These are phyloP conservation scores for Syngnathus scovelli DNA, from an alignment of 2,113 vertebrate species.

Conservation along the genomic window DNA sequence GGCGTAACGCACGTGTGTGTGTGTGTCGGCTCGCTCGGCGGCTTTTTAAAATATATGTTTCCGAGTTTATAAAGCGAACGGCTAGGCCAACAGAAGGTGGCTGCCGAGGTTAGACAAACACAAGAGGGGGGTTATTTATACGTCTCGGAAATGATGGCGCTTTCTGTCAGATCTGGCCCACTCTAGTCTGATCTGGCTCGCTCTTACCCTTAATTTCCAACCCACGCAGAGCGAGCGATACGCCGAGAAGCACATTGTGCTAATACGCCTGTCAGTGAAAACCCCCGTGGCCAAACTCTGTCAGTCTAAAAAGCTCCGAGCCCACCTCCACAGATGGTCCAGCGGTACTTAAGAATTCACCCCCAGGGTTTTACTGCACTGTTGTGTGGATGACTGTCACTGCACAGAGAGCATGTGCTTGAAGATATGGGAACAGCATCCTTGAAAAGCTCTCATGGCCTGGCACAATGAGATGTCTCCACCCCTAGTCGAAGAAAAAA, in stretches of 20 bases:
- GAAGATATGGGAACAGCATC: constrained; percentile 72
- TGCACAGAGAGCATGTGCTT: constrained; percentile 70
- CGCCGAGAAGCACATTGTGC: constrained; percentile 42
- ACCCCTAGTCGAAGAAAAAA: constrained; percentile 58
- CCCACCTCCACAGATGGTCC: constrained; percentile 78
- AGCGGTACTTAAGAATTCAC: constrained; percentile 72
- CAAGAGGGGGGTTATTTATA: constrained; percentile 84
- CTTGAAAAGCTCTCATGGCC: constrained; percentile 62
- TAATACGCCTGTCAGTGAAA: constrained; percentile 56
- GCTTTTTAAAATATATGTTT: constrained; percentile 59
- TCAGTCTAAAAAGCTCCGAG: constrained; percentile 52
- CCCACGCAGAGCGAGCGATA: constrained; percentile 42
- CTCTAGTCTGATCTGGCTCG: constrained; percentile 49
- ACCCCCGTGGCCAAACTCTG: constrained; percentile 60
- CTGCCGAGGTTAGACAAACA: constrained; percentile 88
- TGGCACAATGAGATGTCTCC: constrained; percentile 63
- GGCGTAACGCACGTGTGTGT: constrained; percentile 28
- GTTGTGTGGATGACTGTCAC: constrained; percentile 70
- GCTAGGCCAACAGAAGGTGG: constrained; percentile 77
- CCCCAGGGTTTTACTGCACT: constrained; percentile 74
- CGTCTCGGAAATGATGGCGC: constrained; percentile 80
- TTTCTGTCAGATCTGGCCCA: constrained; percentile 76
- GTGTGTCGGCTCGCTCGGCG: constrained; percentile 44
- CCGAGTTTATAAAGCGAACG: constrained; percentile 60
- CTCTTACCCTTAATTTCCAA: constrained; percentile 55